A percentile compares a stretch with the other conserved stretches of the same genome.
Evolutionary conservation across 2,797 vertebrate species (phyloP).

Genomic region (Periparus ater): DNA sequence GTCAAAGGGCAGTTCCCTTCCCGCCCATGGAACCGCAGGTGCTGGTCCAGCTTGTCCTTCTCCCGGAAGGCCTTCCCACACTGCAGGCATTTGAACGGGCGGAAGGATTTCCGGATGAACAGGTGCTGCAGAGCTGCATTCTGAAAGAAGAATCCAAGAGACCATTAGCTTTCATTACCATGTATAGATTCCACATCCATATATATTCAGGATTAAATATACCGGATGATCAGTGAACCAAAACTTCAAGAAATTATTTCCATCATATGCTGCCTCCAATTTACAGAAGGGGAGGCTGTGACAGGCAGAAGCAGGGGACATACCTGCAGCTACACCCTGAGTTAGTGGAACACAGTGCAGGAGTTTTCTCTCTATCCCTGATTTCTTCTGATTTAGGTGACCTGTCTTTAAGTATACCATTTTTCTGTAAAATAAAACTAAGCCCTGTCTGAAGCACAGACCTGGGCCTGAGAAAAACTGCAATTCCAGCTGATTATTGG

Average conservation of each 20-base stretch:
- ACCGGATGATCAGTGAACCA: background rate
- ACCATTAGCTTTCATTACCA: background rate
- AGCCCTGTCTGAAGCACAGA: background rate
- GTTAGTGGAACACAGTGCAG: background rate
- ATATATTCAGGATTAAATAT: background rate
- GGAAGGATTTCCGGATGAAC: constrained; percentile 95
- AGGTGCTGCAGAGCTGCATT: constrained; percentile 97
- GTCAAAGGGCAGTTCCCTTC: constrained; percentile 88
- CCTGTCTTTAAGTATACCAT: background rate
- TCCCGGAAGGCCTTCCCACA: constrained; percentile 97
- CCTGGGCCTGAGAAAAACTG: background rate
- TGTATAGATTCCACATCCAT: accelerated
- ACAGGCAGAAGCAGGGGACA: background rate
- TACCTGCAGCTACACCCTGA: background rate
- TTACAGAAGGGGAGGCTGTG: background rate
- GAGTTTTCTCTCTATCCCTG: background rate
- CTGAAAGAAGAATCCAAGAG: constrained; percentile 74
- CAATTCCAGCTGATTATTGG: background rate
- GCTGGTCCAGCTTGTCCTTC: constrained; percentile 96
- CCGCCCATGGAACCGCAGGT: constrained; percentile 90
- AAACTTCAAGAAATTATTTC: background rate
- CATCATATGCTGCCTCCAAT: background rate
- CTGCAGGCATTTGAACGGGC: constrained; percentile 95
- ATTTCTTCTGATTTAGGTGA: background rate
- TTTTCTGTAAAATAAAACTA: background rate